Conservation (phyloP, 2,888 invertebrate species). For the Myopa tessellatipennis region DNA sequence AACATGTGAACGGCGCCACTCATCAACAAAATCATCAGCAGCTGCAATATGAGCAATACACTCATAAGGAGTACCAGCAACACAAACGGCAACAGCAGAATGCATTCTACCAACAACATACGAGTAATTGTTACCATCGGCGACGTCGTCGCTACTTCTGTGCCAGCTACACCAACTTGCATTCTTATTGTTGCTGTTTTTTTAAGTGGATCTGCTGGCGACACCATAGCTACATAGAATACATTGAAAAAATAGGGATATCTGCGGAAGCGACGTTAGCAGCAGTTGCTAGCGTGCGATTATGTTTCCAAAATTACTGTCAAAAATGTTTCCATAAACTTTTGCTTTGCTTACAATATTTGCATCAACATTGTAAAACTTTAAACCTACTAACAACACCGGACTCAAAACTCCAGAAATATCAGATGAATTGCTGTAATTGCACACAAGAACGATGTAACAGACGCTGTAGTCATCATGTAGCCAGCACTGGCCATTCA, state of each 20-base stretch:
- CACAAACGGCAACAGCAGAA: slow-evolving; percentile 31
- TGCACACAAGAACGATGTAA: neutral
- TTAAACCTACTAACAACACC: neutral
- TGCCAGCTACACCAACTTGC: slow-evolving; percentile 29
- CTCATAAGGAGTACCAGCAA: slow-evolving; percentile 12
- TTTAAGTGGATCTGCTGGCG: slow-evolving; percentile 37
- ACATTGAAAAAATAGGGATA: neutral
- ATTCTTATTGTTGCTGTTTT: slow-evolving; percentile 33
- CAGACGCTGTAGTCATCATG: neutral
- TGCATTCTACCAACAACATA: slow-evolving; percentile 28
- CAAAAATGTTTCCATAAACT: neutral
- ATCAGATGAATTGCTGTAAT: neutral
- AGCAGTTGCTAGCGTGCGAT: neutral
- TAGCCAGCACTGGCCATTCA: neutral
- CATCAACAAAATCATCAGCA: slow-evolving; percentile 5
- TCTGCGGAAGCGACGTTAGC: neutral
- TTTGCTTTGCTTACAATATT: neutral
- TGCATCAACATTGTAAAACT: neutral
- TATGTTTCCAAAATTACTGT: neutral
- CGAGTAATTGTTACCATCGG: slow-evolving; percentile 23
- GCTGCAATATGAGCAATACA: slow-evolving; percentile 2
- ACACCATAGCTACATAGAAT: slow-evolving; percentile 11
- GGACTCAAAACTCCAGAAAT: neutral
- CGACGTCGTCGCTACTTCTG: slow-evolving; percentile 32
- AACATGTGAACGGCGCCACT: neutral